Evolutionary conservation across 2,113 vertebrate genomes (phyloP), one percentile per base, ranked within the genome.

Genomic region (Triplophysa dalaica): DNA sequence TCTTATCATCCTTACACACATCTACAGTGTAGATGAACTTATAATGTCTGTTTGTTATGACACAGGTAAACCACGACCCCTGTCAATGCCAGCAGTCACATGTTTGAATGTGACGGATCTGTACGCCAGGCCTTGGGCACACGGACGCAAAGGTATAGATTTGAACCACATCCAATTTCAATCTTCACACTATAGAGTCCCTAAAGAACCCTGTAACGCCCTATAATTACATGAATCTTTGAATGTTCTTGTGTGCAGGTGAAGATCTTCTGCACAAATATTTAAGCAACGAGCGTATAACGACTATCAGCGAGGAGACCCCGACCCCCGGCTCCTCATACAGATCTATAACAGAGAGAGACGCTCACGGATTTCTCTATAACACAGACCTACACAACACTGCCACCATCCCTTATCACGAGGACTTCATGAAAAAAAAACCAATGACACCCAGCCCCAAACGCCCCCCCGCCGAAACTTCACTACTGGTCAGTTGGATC

Each of bases 41-140:
- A 45, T 63, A 12, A 3, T 65, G 74, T 6, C 11, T 22, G 24
- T 73, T 56, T 50, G 41, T 4, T 54, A 45, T 26, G 43, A 29
- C 63, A 11, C 87, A 99, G 98, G 94, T 84, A 98, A 96, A 89
- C 94, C 96, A 77, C 93, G 98, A 22, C 98, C 98, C 7, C 83
- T 98, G 78, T 99, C 97, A 80, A 97, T 99, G 98, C 97, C 98
- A 14, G 95, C 93, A 1, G 96, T 96, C 41, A 92, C 92, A 26
- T 92, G 94, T 86, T 90, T 95, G 73, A 93, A 84, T n/a, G 90
- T 88, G 13, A 90, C 90, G n/a, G 94, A 96, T 65, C 85, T 89
- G 29, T 93, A 93, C 29, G 92, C 89, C 75, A 94, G 89, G 77
- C 90, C 92, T 5, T 92, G 93, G 78, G 80, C 90, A 29, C 84